Conservation (phyloP, 2,113 vertebrate genomes). For the Pseudopodoces humilis region DNA sequence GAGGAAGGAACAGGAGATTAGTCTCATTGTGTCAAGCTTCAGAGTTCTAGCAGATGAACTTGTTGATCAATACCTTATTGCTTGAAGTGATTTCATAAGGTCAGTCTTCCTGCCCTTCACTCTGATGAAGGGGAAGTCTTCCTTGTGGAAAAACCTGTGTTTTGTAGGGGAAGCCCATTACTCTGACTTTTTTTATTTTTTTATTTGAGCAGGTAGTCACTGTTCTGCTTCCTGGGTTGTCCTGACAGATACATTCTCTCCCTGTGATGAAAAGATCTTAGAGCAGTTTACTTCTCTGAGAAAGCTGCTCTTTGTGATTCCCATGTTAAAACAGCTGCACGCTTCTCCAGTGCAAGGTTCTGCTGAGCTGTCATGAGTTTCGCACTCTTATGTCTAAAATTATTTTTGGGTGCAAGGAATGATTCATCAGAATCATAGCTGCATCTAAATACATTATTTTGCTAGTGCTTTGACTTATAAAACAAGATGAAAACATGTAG, state of each 20-base stretch:
- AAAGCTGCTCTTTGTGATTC: neutral
- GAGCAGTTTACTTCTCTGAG: neutral
- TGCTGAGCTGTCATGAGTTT: neutral
- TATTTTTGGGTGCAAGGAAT: neutral
- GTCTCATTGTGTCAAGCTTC: neutral
- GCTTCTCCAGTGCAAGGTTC: neutral
- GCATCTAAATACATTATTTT: neutral
- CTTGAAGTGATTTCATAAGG: neutral
- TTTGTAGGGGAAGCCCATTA: neutral
- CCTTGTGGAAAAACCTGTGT: no score
- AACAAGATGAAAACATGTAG: neutral
- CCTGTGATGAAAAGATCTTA: neutral
- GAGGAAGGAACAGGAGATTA: neutral
- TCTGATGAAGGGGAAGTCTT: neutral
- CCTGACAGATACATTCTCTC: neutral
- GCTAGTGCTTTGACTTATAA: neutral
- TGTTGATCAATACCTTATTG: neutral
- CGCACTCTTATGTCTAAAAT: neutral
- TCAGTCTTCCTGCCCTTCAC: neutral
- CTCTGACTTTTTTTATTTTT: neutral
- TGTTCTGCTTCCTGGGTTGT: neutral
- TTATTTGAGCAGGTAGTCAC: neutral
- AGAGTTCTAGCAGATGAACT: neutral
- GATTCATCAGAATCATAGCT: neutral
- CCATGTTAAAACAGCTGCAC: neutral